Percentiles rank a stretch among this genome's conserved stretches.
These are phyloP conservation scores for Smithornis capensis DNA, from an alignment of 2,113 vertebrate genomes.

Conservation along the genomic window DNA sequence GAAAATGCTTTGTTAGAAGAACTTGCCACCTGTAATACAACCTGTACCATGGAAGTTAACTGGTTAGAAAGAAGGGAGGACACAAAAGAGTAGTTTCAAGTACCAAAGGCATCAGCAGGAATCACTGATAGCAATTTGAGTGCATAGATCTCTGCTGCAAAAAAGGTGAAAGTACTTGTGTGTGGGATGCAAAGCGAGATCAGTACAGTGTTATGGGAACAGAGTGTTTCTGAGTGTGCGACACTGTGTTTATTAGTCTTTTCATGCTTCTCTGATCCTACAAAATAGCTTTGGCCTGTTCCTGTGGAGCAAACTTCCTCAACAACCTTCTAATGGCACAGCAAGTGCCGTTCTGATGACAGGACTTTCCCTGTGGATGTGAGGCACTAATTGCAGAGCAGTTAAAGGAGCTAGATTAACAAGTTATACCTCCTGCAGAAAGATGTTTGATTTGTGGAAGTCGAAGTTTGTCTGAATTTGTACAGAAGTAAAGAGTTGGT, in stretches of 20 bases:
- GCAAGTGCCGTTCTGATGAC: background rate
- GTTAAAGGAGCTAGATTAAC: background rate
- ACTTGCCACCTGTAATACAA: background rate
- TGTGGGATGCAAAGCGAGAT: background rate
- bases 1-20: background rate
- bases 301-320: background rate
- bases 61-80: background rate
- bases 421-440: background rate
- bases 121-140: background rate
- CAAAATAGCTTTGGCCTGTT: background rate
- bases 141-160: background rate
- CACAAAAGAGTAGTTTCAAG: background rate
- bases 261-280: background rate
- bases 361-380: background rate
- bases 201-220: background rate
- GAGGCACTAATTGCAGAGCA: constrained; percentile 10
- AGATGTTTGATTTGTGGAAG: background rate
- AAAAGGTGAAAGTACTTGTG: background rate
- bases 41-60: background rate
- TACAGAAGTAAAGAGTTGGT: background rate
- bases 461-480: background rate
- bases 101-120: background rate
- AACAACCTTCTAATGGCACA: background rate
- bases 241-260: background rate
- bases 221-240: background rate